Evolutionary conservation across 2,888 invertebrate genomes (phyloP), one percentile per base, ranked within the genome.

Genomic region (Flexamia atlantica): DNA sequence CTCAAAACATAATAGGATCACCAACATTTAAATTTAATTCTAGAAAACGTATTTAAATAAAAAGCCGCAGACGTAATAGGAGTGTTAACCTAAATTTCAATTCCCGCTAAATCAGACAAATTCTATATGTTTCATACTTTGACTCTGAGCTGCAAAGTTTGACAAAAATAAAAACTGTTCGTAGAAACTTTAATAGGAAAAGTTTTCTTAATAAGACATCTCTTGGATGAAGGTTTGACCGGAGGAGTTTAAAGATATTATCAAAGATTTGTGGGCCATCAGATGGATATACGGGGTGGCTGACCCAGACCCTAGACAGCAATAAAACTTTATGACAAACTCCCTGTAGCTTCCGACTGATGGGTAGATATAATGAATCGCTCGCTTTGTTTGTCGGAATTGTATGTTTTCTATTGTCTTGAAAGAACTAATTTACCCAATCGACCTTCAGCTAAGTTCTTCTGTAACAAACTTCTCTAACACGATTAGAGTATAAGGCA

Each of bases 311-410:
- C 64, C 28, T 28, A 64, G 64, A 64, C 64, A 64, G 30, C 64
- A 64, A 64, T 64, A 17, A 64, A 64, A 64, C 64, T 64, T 64
- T 64, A 64, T 64, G 64, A 64, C 64, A 14, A 17, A 64, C 64
- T 64, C 64, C 28, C 28, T 64, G 28, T 57, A 57, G 20, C 57
- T 57, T 57, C 20, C 23, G 57, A 64, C 30, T 64, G 64, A 28
- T 14, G 30, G 4, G 12, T 30, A 28, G 30, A 28, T 28, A 28
- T 64, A 53, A 23, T 23, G 23, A 53, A 53, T 53, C 53, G 4
- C 53, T 23, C 7, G 14, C 14, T 46, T 46, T 46, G 46, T 46
- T 17, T 17, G 14, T 17, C 17, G 7, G 46, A 14, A 3, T 46
- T 36, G n/a, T n/a, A n/a, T n/a, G n/a, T n/a, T 36, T 36, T 36